phyloP scores from a whole-genome alignment of 2,113 vertebrate genomes.

The Theropithecus gelada region DNA sequence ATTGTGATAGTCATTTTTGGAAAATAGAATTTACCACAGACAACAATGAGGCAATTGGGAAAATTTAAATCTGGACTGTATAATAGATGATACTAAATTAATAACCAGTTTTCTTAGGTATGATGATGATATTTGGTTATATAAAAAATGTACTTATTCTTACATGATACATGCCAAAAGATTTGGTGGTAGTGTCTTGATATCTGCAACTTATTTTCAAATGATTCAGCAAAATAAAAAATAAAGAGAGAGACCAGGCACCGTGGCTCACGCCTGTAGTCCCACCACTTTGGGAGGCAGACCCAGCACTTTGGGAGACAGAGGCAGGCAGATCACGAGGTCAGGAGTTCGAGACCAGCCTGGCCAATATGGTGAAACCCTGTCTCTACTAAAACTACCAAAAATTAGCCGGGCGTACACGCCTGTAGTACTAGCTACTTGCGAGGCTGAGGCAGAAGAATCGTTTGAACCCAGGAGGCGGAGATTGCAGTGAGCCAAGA shows the following conservation, averaged over 20 bases:
- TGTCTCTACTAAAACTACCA: too few relatives aligned
- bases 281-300: too few relatives aligned
- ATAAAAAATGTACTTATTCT: neutral
- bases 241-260: neutral
- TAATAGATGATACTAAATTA: neutral
- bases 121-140: neutral
- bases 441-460: too few relatives aligned
- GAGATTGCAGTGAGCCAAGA: too few relatives aligned
- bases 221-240: neutral
- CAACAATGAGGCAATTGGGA: neutral
- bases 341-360: too few relatives aligned
- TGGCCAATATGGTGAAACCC: too few relatives aligned
- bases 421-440: too few relatives aligned
- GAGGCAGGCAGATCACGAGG: too few relatives aligned
- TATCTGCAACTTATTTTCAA: constrained; percentile 26
- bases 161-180: neutral
- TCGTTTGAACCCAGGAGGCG: too few relatives aligned
- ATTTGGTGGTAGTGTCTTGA: neutral
- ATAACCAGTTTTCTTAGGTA: neutral
- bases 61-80: neutral
- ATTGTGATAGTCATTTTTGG: neutral
- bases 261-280: too few relatives aligned
- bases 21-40: neutral
- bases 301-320: too few relatives aligned
- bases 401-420: too few relatives aligned